Evolutionary conservation across 2,113 vertebrate species (phyloP).

Genomic region (Eudyptes chrysolophus): DNA sequence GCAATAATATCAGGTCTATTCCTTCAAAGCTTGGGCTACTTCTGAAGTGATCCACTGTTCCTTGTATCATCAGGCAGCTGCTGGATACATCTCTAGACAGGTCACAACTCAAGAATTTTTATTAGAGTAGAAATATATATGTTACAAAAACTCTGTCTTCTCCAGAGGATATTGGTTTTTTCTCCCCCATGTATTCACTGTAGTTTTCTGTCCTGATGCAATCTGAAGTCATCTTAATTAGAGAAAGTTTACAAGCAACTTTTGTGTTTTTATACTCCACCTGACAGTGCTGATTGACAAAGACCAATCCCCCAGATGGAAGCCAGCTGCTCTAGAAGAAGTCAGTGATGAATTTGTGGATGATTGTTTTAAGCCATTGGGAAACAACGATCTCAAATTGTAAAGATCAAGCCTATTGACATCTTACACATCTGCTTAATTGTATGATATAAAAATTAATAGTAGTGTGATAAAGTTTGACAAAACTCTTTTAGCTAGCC

Average conservation of each 20-base stretch:
- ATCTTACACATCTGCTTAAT: background rate
- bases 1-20: background rate
- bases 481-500: background rate
- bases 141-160: background rate
- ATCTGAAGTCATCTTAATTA: background rate
- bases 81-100: background rate
- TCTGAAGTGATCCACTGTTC: background rate
- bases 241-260: background rate
- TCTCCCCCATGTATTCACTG: background rate
- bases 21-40: background rate
- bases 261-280: background rate
- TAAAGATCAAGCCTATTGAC: constrained; percentile 38
- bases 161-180: background rate
- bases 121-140: background rate
- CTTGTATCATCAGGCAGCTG: background rate
- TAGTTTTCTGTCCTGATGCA: background rate
- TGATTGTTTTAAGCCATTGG: constrained; percentile 83
- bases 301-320: constrained; percentile 91
- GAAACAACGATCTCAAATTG: constrained; percentile 82
- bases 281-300: constrained; percentile 89
- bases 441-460: background rate
- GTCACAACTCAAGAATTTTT: background rate
- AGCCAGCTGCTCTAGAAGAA: constrained; percentile 81
- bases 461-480: background rate
- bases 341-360: constrained; percentile 84